These are phyloP conservation scores for Drosophila lini DNA, from an alignment of 1,140 invertebrate genomes.

Conservation along the genomic window DNA sequence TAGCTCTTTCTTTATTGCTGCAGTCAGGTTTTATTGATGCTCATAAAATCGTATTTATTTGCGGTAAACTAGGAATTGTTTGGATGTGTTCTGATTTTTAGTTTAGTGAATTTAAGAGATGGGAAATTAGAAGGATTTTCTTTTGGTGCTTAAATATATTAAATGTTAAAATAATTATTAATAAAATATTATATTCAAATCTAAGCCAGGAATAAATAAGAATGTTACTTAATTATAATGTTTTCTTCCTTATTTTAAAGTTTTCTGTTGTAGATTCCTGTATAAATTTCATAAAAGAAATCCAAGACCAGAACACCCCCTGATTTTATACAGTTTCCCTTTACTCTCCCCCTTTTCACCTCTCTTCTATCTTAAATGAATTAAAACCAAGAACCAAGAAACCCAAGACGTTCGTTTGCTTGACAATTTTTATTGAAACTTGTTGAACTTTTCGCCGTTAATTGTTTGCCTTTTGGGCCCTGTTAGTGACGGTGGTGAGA, in stretches of 20 bases:
- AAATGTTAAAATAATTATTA: not conserved
- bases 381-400: conserved; percentile 21
- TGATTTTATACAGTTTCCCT: not conserved
- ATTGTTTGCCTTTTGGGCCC: conserved; percentile 57
- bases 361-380: conserved; percentile 22
- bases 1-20: conserved; percentile 19
- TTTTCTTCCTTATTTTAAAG: not conserved
- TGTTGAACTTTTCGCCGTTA: conserved; percentile 56
- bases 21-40: conserved; percentile 29
- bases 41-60: conserved; percentile 34
- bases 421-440: conserved; percentile 66
- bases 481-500: conserved; percentile 19
- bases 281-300: not conserved
- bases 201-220: too few relatives aligned
- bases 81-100: conserved; percentile 7
- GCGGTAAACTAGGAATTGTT: not conserved
- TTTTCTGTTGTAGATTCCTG: not conserved
- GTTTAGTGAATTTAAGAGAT: not conserved
- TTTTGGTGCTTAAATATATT: too few relatives aligned
- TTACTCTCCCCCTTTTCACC: too few relatives aligned
- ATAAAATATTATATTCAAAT: too few relatives aligned
- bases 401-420: conserved; percentile 25
- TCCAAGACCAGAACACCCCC: not conserved
- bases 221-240: not conserved
- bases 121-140: not conserved